Evolutionary conservation across 2,797 vertebrate genomes (phyloP).

Genomic region (Sebastes matsubarae): DNA sequence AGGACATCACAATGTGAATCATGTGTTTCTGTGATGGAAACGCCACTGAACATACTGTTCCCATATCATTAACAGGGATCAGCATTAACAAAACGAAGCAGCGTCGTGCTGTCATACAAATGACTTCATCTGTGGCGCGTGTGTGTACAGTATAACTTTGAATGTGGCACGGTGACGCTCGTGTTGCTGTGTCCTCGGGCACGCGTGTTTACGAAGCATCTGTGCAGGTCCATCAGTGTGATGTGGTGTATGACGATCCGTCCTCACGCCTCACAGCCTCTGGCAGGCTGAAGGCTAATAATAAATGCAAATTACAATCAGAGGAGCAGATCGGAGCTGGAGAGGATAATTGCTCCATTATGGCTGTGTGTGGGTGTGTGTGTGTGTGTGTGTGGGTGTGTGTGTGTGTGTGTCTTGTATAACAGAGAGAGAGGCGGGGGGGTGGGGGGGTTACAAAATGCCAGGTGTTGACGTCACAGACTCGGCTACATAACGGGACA

Average conservation of each 20-base stretch:
- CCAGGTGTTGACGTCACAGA: slow-evolving; percentile 50
- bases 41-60: slow-evolving; percentile 47
- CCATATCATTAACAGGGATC: slow-evolving; percentile 45
- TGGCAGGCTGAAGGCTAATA: slow-evolving; percentile 70
- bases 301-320: slow-evolving; percentile 83
- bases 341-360: slow-evolving; percentile 82
- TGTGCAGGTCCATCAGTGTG: slow-evolving; percentile 65
- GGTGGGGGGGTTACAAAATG: not conserved
- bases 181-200: slow-evolving; percentile 46
- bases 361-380: slow-evolving; percentile 41
- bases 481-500: slow-evolving; percentile 27
- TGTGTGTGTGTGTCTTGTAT: slow-evolving; percentile 25
- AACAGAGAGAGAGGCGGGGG: not conserved
- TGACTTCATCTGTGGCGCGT: slow-evolving; percentile 8
- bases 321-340: slow-evolving; percentile 67
- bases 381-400: slow-evolving; percentile 12
- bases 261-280: slow-evolving; percentile 55
- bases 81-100: slow-evolving; percentile 37
- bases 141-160: not conserved
- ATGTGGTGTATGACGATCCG: slow-evolving; percentile 55
- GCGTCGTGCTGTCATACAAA: slow-evolving; percentile 22
- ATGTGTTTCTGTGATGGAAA: slow-evolving; percentile 27
- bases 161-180: not conserved
- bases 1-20: slow-evolving; percentile 21
- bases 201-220: slow-evolving; percentile 61